These are phyloP conservation scores for Drosophila trapezifrons DNA, from an alignment of 1,140 invertebrate species.

Conservation along the genomic window DNA sequence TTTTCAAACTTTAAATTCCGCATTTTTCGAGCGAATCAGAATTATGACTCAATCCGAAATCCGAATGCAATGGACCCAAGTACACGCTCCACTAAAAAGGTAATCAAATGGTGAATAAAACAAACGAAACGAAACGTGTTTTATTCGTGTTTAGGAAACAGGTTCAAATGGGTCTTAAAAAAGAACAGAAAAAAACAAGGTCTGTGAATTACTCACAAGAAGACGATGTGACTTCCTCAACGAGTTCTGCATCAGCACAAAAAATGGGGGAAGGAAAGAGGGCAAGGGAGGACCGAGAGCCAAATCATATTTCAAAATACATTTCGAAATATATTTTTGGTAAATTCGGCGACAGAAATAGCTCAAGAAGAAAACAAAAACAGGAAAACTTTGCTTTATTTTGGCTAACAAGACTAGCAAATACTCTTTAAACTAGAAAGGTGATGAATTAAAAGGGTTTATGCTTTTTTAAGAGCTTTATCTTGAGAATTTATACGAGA, in stretches of 20 bases:
- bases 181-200: not conserved
- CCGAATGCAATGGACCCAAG: constrained; percentile 42
- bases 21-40: constrained; percentile 44
- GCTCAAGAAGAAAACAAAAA: not conserved
- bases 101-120: constrained; percentile 20
- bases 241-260: constrained; percentile 17
- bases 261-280: not conserved
- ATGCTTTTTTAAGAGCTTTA: not conserved
- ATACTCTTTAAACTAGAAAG: constrained; percentile 1
- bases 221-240: constrained; percentile 9
- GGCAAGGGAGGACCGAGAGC: not conserved
- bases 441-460: not conserved
- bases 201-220: constrained; percentile 30
- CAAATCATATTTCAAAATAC: constrained; percentile 27
- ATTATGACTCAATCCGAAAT: constrained; percentile 38
- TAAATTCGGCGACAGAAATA: constrained; percentile 13
- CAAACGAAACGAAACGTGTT: constrained; percentile 62
- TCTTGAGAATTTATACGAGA: not conserved
- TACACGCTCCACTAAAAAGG: constrained; percentile 19
- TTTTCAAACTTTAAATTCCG: constrained; percentile 47
- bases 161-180: constrained; percentile 48
- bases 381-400: not conserved
- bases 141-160: constrained; percentile 68
- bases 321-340: constrained; percentile 32
- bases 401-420: not conserved